Evolutionary conservation across 2,888 invertebrate genomes (phyloP), one percentile per base, ranked within the genome.

Genomic region (Drosophila sordidapex): DNA sequence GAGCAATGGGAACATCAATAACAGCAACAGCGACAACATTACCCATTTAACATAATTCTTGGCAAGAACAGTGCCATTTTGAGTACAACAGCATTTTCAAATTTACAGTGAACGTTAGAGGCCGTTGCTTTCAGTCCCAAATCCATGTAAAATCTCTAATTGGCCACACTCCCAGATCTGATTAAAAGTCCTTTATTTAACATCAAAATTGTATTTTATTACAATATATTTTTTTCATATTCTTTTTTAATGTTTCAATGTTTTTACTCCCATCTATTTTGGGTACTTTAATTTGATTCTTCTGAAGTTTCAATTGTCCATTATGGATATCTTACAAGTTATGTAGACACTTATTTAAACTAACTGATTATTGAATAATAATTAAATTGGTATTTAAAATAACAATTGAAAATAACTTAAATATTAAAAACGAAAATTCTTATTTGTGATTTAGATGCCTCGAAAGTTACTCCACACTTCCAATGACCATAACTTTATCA

Each of bases 1-100:
- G 88, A 89, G 73, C 78, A 79, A 62, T 54, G 52, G 49, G 62
- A 49, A 46, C 60, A 49, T 40, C 33, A 46, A 18, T 27, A 49
- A 15, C 59, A 36, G 25, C 29, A 8, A 21, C 58, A 59, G 11
- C 29, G n/a, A n/a, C 59, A 27, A 21, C n/a, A n/a, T 43, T 40
- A 57, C 2, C 21, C 76, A 63, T 36, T 3, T 27, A 75, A 70
- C 70, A 59, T 56, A 31, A 21, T 21, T 49, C 2, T n/a, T 25
- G 15, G n/a, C 29, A n/a, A 11, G 36, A 33, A 51, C 60, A 64
- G 15, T 33, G n/a, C 33, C 36, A 10, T 46, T 63, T 58, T 58
- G 52, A 43, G 11, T 25, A 4, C 29, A 40, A 63, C 57, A 61
- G 40, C 27, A 29, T n/a, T 27, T 56, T 56, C 13, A 29, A 38